Base-by-base conservation (phyloP, 2,113 vertebrate genomes). In the Laticauda colubrina region DNA sequence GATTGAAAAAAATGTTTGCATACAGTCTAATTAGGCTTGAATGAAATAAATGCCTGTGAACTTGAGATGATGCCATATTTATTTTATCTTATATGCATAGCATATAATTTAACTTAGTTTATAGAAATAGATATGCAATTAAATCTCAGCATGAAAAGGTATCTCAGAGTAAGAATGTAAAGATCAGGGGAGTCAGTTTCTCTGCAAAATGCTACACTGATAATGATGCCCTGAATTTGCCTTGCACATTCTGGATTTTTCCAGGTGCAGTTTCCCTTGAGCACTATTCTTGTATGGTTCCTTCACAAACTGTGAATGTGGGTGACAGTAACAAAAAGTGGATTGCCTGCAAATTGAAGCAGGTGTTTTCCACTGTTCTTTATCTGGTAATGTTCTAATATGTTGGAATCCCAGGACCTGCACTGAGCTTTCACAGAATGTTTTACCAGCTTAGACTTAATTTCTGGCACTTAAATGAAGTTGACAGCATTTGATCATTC, bases 401-500 rank as follows among this genome's bases (percentile, higher is more conserved):
- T 39, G 43, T 55, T 43, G 59, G 75, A 51, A 85, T 93, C 75
- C 45, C 64, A 10, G 45, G 21, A n/a, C 53, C 14, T 21, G 53
- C 24, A n/a, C 29, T 53, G 43, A 55, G 53, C 20, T 59, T 91
- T 88, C 54, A 87, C 29, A 86, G 20, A 48, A 24, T n/a, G 34
- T 89, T 69, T 75, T 45, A 39, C 3, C 11, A 14, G 48, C 24
- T 45, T 89, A 75, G 54, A 56, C 55, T 81, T 89, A 75, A 89
- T 89, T 89, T 43, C 61, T 89, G 87, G 61, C 59, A 92, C 55
- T 24, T 20, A 86, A 57, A 55, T 29, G 86, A 91, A 93, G 93
- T 95, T 94, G 92, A 92, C 87, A 93, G 55, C 9, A 15, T 45
- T 8, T 92, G 93, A 90, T 29, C 21, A 93, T n/a, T 18, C 61